These are phyloP conservation scores for Rhabdornis inornatus DNA, from an alignment of 2,113 vertebrate genomes.

Conservation along the genomic window DNA sequence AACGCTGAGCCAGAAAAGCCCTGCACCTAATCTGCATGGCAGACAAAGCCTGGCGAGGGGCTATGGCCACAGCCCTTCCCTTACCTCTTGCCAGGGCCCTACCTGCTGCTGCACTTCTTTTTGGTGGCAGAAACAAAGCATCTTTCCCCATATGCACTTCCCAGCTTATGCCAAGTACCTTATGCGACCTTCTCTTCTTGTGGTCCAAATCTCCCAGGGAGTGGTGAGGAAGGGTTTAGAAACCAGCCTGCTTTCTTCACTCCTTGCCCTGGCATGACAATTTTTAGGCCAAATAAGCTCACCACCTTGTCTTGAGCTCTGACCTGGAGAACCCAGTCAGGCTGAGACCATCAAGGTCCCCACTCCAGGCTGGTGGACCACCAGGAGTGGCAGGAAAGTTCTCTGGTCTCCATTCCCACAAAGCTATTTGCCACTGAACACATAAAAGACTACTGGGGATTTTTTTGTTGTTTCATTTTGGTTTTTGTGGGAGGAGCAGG, in stretches of 20 bases:
- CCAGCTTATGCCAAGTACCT: slow-evolving; percentile 46
- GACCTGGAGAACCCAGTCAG: background rate
- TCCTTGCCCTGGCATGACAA: background rate
- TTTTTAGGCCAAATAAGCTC: background rate
- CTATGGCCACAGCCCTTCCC: slow-evolving; percentile 22
- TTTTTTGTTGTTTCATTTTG: background rate
- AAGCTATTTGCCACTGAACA: background rate
- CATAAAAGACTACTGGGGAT: background rate
- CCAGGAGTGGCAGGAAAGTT: background rate
- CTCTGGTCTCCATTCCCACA: background rate
- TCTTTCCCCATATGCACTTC: slow-evolving; percentile 15
- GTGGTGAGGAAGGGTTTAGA: background rate
- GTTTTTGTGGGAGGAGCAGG: background rate
- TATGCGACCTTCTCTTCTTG: slow-evolving; percentile 39
- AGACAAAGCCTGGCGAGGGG: slow-evolving; percentile 60
- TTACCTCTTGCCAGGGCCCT: background rate
- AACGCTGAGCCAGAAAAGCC: slow-evolving; percentile 50
- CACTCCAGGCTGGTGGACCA: background rate
- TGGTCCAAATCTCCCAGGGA: background rate
- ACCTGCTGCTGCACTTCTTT: slow-evolving; percentile 2
- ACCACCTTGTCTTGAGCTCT: background rate
- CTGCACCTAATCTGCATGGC: slow-evolving; percentile 67
- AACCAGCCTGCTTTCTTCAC: slow-evolving; percentile 19
- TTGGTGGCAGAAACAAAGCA: slow-evolving; percentile 1
- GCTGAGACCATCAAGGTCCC: background rate